These are phyloP conservation scores for Lepus oiostolus DNA, from an alignment of 2,797 vertebrate genomes.

Conservation along the genomic window DNA sequence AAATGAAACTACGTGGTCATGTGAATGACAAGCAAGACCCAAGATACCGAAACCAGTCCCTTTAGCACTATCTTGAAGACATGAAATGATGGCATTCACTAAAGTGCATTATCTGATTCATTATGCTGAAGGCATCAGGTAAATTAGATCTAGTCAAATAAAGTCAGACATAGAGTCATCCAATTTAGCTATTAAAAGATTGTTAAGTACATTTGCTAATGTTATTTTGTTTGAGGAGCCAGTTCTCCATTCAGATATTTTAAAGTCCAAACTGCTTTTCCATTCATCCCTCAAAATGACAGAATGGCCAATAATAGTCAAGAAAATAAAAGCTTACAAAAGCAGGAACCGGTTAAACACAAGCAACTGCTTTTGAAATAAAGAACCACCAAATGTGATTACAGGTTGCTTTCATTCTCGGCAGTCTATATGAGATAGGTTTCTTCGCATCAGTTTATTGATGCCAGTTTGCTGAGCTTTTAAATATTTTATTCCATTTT, in stretches of 20 bases:
- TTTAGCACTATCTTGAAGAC: conserved; percentile 11
- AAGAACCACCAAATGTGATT: conserved; percentile 58
- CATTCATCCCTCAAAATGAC: conserved; percentile 66
- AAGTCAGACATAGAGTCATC: conserved; percentile 77
- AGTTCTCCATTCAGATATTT: conserved; percentile 53
- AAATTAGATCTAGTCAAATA: conserved; percentile 78
- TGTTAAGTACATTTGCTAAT: conserved; percentile 80
- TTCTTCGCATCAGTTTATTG: conserved; percentile 57
- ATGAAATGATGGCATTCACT: conserved; percentile 43
- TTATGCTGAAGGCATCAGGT: conserved; percentile 73
- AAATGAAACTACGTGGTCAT: not conserved
- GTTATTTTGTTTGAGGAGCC: conserved; percentile 62
- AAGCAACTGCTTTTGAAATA: conserved; percentile 35
- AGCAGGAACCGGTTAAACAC: conserved; percentile 4
- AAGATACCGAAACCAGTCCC: conserved; percentile 4
- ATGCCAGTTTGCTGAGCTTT: conserved; percentile 66
- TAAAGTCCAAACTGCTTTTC: conserved; percentile 34
- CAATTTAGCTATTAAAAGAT: conserved; percentile 74
- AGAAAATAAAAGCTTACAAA: not conserved
- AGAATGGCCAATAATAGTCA: conserved; percentile 50
- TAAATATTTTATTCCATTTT: conserved; percentile 80
- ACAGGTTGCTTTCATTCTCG: conserved; percentile 8
- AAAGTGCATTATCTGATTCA: conserved; percentile 76
- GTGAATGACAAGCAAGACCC: not conserved
- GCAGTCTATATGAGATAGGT: not conserved